Percentiles rank a stretch among this genome's conserved stretches.
phyloP scores from a whole-genome alignment of 2,888 invertebrate genomes.

The Melipona beecheii region DNA sequence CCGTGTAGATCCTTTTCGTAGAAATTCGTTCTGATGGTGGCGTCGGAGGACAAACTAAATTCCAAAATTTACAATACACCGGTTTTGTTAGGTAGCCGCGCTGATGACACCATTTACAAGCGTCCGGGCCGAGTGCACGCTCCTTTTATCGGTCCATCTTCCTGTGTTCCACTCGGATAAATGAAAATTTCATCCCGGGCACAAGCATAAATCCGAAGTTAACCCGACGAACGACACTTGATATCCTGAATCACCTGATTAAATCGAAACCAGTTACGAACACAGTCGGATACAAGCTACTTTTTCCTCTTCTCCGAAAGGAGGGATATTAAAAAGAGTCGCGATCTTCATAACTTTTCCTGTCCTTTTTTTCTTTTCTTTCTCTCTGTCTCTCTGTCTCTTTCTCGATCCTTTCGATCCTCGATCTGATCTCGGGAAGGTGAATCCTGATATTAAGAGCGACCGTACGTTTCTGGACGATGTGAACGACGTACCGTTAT shows the following conservation, averaged over 20 bases:
- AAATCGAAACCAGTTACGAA: slow-evolving; percentile 36
- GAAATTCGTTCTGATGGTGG: slow-evolving; percentile 1
- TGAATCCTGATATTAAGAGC: slow-evolving; percentile 47
- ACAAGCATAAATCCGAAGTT: slow-evolving; percentile 2
- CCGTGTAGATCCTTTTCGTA: neutral
- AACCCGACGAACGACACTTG: slow-evolving; percentile 42
- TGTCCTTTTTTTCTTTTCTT: neutral
- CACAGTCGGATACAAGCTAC: neutral
- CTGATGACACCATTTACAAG: slow-evolving; percentile 43
- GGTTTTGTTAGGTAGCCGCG: slow-evolving; percentile 8
- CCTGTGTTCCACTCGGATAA: slow-evolving; percentile 14
- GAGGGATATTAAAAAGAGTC: slow-evolving; percentile 23
- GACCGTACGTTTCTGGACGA: slow-evolving; percentile 40
- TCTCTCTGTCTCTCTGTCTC: neutral
- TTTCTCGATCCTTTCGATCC: neutral
- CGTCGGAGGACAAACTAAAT: neutral
- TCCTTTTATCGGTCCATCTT: slow-evolving; percentile 31
- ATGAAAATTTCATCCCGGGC: slow-evolving; percentile 26
- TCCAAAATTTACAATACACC: slow-evolving; percentile 14
- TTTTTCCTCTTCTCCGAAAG: neutral
- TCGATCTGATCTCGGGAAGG: slow-evolving; percentile 1
- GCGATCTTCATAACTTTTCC: slow-evolving; percentile 22
- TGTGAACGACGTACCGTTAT: slow-evolving; percentile 50
- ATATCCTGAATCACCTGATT: slow-evolving; percentile 24
- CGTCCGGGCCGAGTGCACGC: neutral